phyloP scores from a whole-genome alignment of 1,140 invertebrate species.

The Pectinophora gossypiella region DNA sequence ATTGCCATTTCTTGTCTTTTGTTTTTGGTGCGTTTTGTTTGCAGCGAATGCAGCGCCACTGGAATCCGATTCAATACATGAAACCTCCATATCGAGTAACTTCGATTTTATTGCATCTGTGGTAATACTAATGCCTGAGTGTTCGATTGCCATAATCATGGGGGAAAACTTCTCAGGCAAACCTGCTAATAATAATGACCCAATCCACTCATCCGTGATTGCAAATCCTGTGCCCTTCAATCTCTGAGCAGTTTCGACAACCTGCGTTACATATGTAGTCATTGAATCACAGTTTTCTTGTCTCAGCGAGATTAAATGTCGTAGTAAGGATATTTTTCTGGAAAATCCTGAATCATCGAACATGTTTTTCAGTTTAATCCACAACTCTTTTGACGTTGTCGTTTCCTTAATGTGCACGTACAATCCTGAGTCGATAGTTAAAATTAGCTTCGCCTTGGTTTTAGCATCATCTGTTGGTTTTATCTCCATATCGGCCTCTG shows the following conservation, averaged over 20 bases:
- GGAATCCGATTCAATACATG: constrained; percentile 3
- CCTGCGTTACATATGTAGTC: neutral
- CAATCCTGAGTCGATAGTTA: constrained; percentile 28
- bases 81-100: constrained; percentile 32
- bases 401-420: constrained; percentile 30
- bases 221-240: constrained; percentile 34
- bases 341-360: constrained; percentile 34
- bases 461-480: neutral
- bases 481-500: no score
- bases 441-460: constrained; percentile 23
- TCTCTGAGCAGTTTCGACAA: constrained; percentile 27
- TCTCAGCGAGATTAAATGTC: constrained; percentile 20
- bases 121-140: constrained; percentile 31
- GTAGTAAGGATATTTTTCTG: constrained; percentile 28
- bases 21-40: neutral
- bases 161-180: constrained; percentile 48
- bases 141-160: constrained; percentile 61
- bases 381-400: constrained; percentile 26
- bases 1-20: neutral
- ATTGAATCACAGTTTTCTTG: constrained; percentile 20
- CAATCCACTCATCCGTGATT: constrained; percentile 49
- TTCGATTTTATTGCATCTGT: constrained; percentile 53
- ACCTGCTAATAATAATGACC: constrained; percentile 49
- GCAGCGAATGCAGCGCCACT: neutral
- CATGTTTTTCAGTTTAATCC: constrained; percentile 22